Percentiles rank a stretch among this genome's conserved stretches.
These are phyloP conservation scores for Antigone vipio DNA, from an alignment of 2,113 vertebrate species.

Conservation along the genomic window DNA sequence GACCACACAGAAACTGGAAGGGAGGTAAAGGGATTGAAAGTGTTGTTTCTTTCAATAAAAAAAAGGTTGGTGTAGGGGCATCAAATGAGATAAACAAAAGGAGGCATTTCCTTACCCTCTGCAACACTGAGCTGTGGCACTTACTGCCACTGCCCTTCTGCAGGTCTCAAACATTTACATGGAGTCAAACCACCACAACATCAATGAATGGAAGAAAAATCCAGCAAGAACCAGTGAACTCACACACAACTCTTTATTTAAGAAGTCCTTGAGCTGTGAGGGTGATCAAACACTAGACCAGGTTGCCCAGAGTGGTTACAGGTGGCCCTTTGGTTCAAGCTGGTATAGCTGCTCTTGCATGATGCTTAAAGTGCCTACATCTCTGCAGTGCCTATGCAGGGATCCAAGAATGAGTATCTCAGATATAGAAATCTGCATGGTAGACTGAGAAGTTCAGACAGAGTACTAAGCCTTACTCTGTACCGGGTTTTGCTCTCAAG, in stretches of 20 bases:
- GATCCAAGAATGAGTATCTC: neutral
- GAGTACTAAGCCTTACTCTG: neutral
- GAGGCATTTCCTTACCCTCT: neutral
- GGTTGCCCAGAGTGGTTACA: neutral
- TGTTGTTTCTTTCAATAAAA: neutral
- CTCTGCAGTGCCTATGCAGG: neutral
- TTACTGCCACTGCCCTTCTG: neutral
- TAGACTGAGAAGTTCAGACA: neutral
- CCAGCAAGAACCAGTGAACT: neutral
- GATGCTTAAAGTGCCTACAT: neutral
- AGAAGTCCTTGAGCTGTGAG: neutral
- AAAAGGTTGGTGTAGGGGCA: neutral
- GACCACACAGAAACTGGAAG: neutral
- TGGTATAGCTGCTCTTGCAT: neutral
- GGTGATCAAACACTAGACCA: neutral
- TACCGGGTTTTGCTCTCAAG: neutral
- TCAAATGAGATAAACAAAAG: neutral
- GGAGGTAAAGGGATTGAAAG: neutral
- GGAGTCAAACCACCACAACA: neutral
- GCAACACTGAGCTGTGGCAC: neutral
- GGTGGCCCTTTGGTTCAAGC: neutral
- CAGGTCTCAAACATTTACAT: neutral
- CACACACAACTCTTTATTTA: neutral
- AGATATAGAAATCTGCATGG: neutral
- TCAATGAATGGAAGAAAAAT: neutral